Conservation (phyloP, 2,888 invertebrate genomes). For the Cantharis nigra region DNA sequence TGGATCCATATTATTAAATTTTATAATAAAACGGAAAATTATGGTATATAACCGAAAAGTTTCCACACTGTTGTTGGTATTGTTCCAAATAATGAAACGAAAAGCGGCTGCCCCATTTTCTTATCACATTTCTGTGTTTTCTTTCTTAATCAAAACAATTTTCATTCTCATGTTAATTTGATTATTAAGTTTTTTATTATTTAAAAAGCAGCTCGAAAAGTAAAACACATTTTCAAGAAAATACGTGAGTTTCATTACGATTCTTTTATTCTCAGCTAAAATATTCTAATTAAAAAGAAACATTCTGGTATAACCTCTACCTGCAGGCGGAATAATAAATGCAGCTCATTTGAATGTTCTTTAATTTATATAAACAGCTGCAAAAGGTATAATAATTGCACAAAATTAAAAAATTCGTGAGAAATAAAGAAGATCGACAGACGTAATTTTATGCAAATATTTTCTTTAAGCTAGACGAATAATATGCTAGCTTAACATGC, state of each 20-base stretch:
- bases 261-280: neutral
- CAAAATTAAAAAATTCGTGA: neutral
- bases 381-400: neutral
- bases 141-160: slow-evolving; percentile 2
- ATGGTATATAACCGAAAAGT: neutral
- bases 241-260: neutral
- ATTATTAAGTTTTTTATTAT: slow-evolving; percentile 12
- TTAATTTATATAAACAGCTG: neutral
- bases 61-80: neutral
- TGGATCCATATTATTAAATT: slow-evolving; percentile 10
- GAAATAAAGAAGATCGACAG: neutral
- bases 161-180: slow-evolving; percentile 17
- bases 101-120: slow-evolving; percentile 5
- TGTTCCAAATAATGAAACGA: slow-evolving; percentile 8
- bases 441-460: neutral
- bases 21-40: slow-evolving; percentile 10
- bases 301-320: neutral
- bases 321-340: neutral
- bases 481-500: too few relatives aligned
- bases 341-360: neutral
- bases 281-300: slow-evolving; percentile 1
- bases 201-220: neutral
- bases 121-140: neutral
- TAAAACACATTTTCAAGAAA: neutral
- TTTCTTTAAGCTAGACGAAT: neutral